phyloP scores from a whole-genome alignment of 2,888 invertebrate species.

The Hemithea aestivaria region DNA sequence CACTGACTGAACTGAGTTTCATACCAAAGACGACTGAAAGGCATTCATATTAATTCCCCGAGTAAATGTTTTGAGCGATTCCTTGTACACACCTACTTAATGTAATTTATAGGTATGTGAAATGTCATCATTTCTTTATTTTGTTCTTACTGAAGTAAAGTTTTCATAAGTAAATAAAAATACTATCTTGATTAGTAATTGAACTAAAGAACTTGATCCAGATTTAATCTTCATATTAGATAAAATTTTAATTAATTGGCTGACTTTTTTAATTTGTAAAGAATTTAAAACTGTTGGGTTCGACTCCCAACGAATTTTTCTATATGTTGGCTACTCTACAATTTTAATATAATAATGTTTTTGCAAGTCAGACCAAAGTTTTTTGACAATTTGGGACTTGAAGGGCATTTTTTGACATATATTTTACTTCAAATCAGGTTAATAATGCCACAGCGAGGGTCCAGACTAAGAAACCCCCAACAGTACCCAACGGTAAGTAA shows the following conservation, averaged over 20 bases:
- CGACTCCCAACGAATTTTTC: conserved; percentile 31
- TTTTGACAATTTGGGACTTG: conserved; percentile 21
- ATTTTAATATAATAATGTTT: conserved; percentile 1
- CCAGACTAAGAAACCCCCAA: conserved; percentile 98
- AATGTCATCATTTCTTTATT: conserved; percentile 26
- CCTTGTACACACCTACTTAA: conserved; percentile 22
- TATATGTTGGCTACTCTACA: not conserved
- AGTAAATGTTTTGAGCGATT: conserved; percentile 16
- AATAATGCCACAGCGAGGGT: conserved; percentile 99
- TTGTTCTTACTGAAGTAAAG: too few relatives aligned
- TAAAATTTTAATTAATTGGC: conserved; percentile 36
- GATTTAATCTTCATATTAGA: too few relatives aligned
- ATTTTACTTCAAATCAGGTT: conserved; percentile 84
- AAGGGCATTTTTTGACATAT: conserved; percentile 47
- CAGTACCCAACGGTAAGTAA: conserved; percentile 92
- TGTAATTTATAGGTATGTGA: conserved; percentile 30
- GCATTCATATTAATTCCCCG: conserved; percentile 16
- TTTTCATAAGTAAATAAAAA: too few relatives aligned
- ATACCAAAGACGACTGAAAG: conserved; percentile 11
- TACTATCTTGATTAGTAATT: too few relatives aligned
- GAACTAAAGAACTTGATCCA: too few relatives aligned
- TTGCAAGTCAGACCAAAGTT: conserved; percentile 43
- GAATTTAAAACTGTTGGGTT: conserved; percentile 32
- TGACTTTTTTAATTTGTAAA: conserved; percentile 28
- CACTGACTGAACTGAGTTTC: conserved; percentile 11